phyloP scores from a whole-genome alignment of 92 coral and sea anemone genomes.

The Zoanthus gigantus region DNA sequence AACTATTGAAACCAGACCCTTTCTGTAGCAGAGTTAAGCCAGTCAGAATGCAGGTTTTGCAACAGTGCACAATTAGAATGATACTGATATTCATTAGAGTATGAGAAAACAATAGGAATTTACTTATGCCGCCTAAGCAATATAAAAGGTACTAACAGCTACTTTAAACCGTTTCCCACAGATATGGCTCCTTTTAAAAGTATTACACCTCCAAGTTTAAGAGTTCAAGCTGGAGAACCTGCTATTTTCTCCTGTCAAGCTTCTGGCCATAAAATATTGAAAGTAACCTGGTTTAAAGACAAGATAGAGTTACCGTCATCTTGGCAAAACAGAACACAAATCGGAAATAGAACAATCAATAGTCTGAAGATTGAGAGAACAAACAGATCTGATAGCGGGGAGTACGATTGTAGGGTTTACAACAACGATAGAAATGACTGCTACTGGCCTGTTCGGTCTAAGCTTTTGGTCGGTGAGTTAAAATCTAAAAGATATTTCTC shows the following conservation, averaged over 20 bases:
- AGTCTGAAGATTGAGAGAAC: conserved; percentile 47
- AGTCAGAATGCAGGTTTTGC: no score
- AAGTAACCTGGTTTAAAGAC: conserved; percentile 75
- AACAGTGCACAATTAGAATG: no score
- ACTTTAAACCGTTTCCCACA: neutral
- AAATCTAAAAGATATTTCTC: neutral
- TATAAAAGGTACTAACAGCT: neutral
- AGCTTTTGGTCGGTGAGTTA: conserved; percentile 63
- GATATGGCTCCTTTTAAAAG: conserved; percentile 10
- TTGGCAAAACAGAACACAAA: conserved; percentile 45
- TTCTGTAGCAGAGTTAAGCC: no score
- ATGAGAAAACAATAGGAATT: no score
- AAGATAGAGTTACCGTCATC: conserved; percentile 31
- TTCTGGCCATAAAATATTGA: conserved; percentile 14
- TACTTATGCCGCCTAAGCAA: neutral
- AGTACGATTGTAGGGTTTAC: conserved; percentile 83
- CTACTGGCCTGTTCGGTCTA: conserved; percentile 71
- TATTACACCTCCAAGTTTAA: conserved; percentile 28
- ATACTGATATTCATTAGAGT: no score
- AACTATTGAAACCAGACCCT: no score
- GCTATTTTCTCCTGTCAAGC: conserved; percentile 63
- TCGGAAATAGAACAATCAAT: conserved; percentile 52
- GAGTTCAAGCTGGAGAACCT: conserved; percentile 49
- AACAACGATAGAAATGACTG: conserved; percentile 20
- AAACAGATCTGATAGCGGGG: conserved; percentile 63